Conservation (phyloP, 2,888 invertebrate species). For the Drosophila pseudotakahashii region DNA sequence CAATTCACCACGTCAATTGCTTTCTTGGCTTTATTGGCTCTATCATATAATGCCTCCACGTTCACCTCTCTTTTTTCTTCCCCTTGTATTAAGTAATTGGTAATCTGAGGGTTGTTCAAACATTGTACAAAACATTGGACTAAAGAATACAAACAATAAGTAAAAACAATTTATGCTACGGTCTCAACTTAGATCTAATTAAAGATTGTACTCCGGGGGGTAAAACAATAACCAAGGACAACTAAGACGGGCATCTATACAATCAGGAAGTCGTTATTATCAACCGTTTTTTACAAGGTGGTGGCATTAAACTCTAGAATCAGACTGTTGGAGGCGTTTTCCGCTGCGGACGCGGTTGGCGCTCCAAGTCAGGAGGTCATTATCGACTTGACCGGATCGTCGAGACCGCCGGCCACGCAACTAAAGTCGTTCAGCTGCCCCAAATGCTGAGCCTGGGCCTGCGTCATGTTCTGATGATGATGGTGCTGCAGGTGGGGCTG, state of each 20-base stretch:
- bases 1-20: slow-evolving; percentile 70
- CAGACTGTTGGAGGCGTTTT: slow-evolving; percentile 67
- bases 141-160: slow-evolving; percentile 69
- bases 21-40: slow-evolving; percentile 45
- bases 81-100: slow-evolving; percentile 18
- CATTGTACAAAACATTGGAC: slow-evolving; percentile 74
- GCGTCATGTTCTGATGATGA: slow-evolving; percentile 61
- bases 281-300: slow-evolving; percentile 62
- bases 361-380: slow-evolving; percentile 85
- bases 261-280: slow-evolving; percentile 44
- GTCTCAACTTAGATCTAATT: slow-evolving; percentile 56
- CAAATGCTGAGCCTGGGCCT: slow-evolving; percentile 58
- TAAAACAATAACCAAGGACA: slow-evolving; percentile 51
- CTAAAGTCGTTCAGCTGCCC: slow-evolving; percentile 84
- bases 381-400: slow-evolving; percentile 86
- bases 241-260: slow-evolving; percentile 57
- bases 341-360: slow-evolving; percentile 47
- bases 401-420: slow-evolving; percentile 84
- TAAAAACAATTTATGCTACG: slow-evolving; percentile 72
- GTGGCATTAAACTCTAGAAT: slow-evolving; percentile 81
- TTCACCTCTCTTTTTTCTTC: slow-evolving; percentile 2
- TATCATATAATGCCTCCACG: neutral
- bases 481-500: slow-evolving; percentile 52
- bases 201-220: slow-evolving; percentile 60
- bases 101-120: slow-evolving; percentile 26